phyloP scores from a whole-genome alignment of 2,797 vertebrate genomes.

The Otolemur crassicaudatus region DNA sequence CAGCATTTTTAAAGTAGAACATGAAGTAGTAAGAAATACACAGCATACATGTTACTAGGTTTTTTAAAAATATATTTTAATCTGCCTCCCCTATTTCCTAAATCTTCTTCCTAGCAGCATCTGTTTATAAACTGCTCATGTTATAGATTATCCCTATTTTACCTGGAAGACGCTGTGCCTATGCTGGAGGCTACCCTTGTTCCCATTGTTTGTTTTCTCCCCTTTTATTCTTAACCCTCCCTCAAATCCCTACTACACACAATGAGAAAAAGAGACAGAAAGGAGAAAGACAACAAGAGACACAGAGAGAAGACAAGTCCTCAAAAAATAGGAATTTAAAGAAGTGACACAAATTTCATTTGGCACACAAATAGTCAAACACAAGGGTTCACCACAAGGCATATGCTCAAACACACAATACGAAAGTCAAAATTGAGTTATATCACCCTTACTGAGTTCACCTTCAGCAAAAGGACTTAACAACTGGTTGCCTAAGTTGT shows the following conservation, averaged over 20 bases:
- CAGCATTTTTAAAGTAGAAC: background rate
- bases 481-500: background rate
- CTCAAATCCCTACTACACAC: background rate
- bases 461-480: background rate
- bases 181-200: background rate
- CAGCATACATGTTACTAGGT: background rate
- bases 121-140: constrained; percentile 47
- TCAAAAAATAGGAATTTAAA: background rate
- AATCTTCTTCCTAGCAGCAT: constrained; percentile 50
- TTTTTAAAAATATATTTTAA: constrained; percentile 37
- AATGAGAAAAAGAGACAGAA: background rate
- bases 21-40: background rate
- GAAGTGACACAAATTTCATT: background rate
- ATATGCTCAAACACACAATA: background rate
- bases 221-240: background rate
- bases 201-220: background rate
- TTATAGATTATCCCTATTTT: background rate
- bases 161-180: background rate
- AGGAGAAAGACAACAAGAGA: background rate
- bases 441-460: background rate
- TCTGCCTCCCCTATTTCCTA: constrained; percentile 19
- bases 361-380: background rate
- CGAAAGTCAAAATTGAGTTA: background rate
- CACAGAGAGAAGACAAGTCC: background rate
- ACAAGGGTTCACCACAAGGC: background rate